phyloP scores from a whole-genome alignment of 2,797 vertebrate species.

The Lithobates pipiens region DNA sequence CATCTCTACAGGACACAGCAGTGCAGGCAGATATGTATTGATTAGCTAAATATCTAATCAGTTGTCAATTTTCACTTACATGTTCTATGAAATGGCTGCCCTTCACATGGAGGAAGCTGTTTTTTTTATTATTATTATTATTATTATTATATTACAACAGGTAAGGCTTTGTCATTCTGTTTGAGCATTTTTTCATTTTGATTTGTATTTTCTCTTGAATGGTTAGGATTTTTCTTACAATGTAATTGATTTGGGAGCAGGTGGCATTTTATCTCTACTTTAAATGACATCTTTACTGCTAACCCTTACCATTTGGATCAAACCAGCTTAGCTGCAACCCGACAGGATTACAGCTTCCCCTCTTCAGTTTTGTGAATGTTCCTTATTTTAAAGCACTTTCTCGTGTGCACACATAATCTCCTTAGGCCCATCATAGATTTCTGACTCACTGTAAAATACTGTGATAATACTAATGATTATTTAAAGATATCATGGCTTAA shows the following conservation, averaged over 20 bases:
- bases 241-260: not conserved
- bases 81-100: no score
- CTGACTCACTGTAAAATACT: not conserved
- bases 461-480: not conserved
- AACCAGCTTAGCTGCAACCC: not conserved
- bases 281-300: slow-evolving; percentile 19
- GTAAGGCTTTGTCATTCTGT: no score
- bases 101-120: no score
- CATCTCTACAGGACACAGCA: no score
- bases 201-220: not conserved
- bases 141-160: no score
- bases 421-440: slow-evolving; percentile 1
- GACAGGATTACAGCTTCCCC: slow-evolving; percentile 30
- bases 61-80: no score
- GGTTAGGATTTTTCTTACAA: not conserved
- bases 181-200: no score
- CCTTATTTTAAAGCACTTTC: slow-evolving; percentile 21
- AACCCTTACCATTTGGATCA: slow-evolving; percentile 19
- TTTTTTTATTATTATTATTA: no score
- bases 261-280: slow-evolving; percentile 7
- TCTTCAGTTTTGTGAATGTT: not conserved
- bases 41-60: no score
- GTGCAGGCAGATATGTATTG: no score
- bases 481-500: not conserved
- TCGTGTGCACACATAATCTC: not conserved